Conservation (phyloP, 1,140 invertebrate species). For the Globodera ellingtonae region DNA sequence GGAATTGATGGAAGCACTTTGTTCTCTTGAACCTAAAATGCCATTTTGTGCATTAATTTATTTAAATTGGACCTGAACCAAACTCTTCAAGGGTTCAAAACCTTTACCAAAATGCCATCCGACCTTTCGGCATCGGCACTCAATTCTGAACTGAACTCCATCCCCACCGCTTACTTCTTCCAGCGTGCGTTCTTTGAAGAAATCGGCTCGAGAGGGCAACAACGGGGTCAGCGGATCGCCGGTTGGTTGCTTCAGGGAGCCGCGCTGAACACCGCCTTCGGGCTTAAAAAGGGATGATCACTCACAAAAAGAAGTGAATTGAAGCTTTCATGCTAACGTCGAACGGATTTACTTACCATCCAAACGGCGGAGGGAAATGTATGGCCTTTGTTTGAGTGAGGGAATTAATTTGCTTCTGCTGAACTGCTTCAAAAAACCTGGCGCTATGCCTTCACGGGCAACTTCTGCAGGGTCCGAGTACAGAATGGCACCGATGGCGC, state of each 20-base stretch:
- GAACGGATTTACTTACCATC: constrained; percentile 32
- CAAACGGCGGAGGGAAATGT: constrained; percentile 57
- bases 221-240: constrained; percentile 60
- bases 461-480: constrained; percentile 63
- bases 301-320: background rate
- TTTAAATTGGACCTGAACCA: no score
- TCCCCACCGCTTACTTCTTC: constrained; percentile 37
- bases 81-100: no score
- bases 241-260: constrained; percentile 16
- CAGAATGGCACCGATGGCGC: constrained; percentile 61
- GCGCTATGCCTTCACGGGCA: constrained; percentile 47
- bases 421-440: constrained; percentile 16
- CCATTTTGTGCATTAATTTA: background rate
- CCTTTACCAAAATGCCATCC: background rate
- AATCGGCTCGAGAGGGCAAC: constrained; percentile 55
- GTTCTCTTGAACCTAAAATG: constrained; percentile 28
- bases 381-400: constrained; percentile 27
- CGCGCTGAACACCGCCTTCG: constrained; percentile 37
- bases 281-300: background rate
- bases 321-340: constrained; percentile 1
- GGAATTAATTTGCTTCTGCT: background rate
- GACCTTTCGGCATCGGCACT: background rate
- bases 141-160: no score
- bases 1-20: constrained; percentile 56
- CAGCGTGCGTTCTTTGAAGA: constrained; percentile 48